These are phyloP conservation scores for Dione vanillae DNA, from an alignment of 2,888 invertebrate species.

Conservation along the genomic window DNA sequence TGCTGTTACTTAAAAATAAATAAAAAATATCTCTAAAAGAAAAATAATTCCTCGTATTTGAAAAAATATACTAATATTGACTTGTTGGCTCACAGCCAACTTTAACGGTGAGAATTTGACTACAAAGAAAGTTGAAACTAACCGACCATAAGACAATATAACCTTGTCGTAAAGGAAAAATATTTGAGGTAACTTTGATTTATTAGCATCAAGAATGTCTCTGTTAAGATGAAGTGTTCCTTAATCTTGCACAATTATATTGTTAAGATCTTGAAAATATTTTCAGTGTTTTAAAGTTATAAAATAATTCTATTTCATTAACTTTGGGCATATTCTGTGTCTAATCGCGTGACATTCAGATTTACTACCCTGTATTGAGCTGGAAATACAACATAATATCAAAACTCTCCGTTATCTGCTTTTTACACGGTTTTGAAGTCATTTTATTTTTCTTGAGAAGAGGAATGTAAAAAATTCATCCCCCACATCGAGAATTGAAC, in stretches of 20 bases:
- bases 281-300: not conserved
- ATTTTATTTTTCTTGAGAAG: no score
- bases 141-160: slow-evolving; percentile 33
- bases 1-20: not conserved
- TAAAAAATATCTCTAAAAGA: not conserved
- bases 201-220: slow-evolving; percentile 23
- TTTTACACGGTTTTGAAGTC: no score
- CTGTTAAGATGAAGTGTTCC: slow-evolving; percentile 9
- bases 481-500: no score
- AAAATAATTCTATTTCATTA: no score
- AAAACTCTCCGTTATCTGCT: no score
- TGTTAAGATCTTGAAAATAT: not conserved
- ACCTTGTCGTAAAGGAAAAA: slow-evolving; percentile 22
- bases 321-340: no score
- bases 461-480: no score
- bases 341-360: no score
- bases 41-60: slow-evolving; percentile 16
- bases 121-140: slow-evolving; percentile 34
- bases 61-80: slow-evolving; percentile 30
- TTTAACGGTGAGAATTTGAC: slow-evolving; percentile 34
- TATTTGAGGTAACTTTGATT: slow-evolving; percentile 24
- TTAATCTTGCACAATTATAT: not conserved
- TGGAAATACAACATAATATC: no score
- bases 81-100: slow-evolving; percentile 31
- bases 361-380: no score